Conservation (phyloP, 2,888 invertebrate species). For the Caradrina kadenii region DNA sequence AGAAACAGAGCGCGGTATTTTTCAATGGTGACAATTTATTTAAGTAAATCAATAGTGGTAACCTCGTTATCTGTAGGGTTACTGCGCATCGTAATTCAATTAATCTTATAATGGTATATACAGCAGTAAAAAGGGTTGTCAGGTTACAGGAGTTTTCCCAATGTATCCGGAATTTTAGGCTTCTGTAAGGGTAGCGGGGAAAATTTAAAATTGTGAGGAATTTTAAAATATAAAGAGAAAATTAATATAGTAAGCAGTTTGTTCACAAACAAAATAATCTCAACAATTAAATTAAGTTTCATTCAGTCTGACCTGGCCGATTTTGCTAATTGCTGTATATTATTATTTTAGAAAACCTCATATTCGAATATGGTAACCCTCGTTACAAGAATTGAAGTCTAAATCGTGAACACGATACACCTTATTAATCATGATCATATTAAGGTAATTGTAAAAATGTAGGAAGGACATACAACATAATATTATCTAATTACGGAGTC, state of each 20-base stretch:
- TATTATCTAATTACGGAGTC: neutral
- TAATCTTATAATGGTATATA: neutral
- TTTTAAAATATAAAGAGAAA: no score
- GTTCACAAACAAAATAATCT: no score
- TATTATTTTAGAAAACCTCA: no score
- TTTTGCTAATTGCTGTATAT: no score
- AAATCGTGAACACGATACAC: neutral
- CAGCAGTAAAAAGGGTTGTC: neutral
- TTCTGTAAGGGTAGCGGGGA: no score
- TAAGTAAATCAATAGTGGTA: neutral
- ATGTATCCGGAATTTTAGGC: no score
- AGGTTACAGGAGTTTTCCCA: no score
- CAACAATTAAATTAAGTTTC: no score
- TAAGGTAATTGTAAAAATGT: slow-evolving; percentile 4
- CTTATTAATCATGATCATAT: slow-evolving; percentile 2
- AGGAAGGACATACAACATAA: slow-evolving; percentile 10
- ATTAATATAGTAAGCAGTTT: no score
- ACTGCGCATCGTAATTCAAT: neutral
- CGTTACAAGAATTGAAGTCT: neutral
- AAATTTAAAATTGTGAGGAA: no score
- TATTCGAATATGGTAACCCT: no score
- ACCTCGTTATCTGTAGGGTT: neutral
- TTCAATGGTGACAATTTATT: neutral
- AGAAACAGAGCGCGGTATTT: slow-evolving; percentile 9
- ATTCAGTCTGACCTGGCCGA: no score